A percentile compares a stretch with the other conserved stretches of the same genome.
phyloP scores from a whole-genome alignment of 2,888 invertebrate species.

The Microctonus hyperodae region DNA sequence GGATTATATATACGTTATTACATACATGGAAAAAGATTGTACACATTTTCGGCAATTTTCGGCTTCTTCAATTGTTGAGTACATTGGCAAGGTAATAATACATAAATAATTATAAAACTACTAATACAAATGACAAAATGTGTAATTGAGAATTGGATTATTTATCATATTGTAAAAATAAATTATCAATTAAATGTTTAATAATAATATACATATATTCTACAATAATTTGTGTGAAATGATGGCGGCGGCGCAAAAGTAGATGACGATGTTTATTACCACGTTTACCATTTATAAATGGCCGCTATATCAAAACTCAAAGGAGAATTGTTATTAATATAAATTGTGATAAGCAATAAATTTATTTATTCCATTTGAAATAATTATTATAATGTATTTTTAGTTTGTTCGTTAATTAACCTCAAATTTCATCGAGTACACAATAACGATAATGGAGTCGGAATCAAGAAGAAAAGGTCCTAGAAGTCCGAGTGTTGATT shows the following conservation, averaged over 20 bases:
- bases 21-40: not conserved
- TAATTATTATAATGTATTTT: not conserved
- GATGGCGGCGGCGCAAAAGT: not conserved
- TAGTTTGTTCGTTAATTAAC: not conserved
- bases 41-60: not conserved
- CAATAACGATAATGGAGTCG: constrained; percentile 44
- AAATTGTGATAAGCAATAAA: not conserved
- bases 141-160: too few relatives aligned
- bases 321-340: not conserved
- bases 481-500: constrained; percentile 57
- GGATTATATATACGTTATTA: too few relatives aligned
- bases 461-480: constrained; percentile 55
- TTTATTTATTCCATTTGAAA: not conserved
- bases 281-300: constrained; percentile 2
- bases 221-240: not conserved
- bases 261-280: not conserved
- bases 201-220: not conserved
- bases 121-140: too few relatives aligned
- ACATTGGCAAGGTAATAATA: not conserved
- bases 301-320: not conserved
- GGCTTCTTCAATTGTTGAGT: not conserved
- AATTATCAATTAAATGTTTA: not conserved
- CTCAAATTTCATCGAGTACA: not conserved
- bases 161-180: not conserved
- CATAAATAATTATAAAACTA: not conserved